Evolutionary conservation across 2,888 invertebrate genomes (phyloP), one percentile per base, ranked within the genome.

Genomic region (Harmothoe impar): DNA sequence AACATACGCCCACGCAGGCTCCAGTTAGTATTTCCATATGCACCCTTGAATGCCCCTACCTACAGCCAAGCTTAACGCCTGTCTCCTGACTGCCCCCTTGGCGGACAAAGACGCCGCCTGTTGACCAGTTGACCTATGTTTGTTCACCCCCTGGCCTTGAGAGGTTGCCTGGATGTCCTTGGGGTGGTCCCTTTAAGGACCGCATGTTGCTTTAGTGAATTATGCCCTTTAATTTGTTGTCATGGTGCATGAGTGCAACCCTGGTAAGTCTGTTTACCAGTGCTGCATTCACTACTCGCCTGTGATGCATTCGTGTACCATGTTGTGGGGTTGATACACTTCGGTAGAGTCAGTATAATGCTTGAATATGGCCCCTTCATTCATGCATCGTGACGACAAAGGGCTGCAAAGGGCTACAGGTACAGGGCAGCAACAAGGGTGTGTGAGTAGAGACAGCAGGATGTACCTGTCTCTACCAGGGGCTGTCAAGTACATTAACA

Each of bases 101-200:
- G 15, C 5, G 15, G 15, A 72, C 31, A 29, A 29, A 72, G 72
- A 72, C 20, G 29, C 62, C 62, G 29, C 72, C 15, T 72, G 72
- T 72, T 72, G 72, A 72, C 72, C 72, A 72, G 72, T 72, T 72
- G 72, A 29, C 72, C 72, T 25, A 5, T 72, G 72, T 72, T 25
- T 72, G 72, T 72, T 29, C 29, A 72, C 72, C 29, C 72, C 72
- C 0, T 29, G 29, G 3, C 72, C 72, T 62, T 72, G 72, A 72
- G 29, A 3, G 72, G 72, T n/a, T 25, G 25, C 15, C 29, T 72
- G 72, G 15, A 15, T 0, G 62, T 62, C 62, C 72, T 31, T 72
- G 29, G 29, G 72, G 29, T 29, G 62, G 62, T 62, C 62, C n/a
- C 3, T 10, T 52, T 17, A 52, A 52, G 17, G 54, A 17, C n/a